Percentiles rank a stretch among this genome's conserved stretches.
These are phyloP conservation scores for Paralvinella palmiformis DNA, from an alignment of 1,140 invertebrate species.

Conservation along the genomic window DNA sequence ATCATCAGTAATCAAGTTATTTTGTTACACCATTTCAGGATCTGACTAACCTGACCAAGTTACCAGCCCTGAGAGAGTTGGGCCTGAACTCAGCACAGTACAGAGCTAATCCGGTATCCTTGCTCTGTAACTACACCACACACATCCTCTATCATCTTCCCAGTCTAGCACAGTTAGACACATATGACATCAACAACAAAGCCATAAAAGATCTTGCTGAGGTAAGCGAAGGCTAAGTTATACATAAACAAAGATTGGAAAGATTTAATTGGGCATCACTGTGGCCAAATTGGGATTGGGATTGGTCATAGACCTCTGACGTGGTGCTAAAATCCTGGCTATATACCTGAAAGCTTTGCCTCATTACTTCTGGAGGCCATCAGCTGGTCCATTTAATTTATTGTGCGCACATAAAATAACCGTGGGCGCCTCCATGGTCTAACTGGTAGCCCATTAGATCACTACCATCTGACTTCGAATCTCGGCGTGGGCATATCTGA, in stretches of 20 bases:
- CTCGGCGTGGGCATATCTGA: no score
- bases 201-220: constrained; percentile 42
- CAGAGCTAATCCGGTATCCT: constrained; percentile 35
- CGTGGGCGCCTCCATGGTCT: no score
- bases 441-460: no score
- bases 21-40: constrained; percentile 42
- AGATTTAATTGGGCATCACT: neutral
- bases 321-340: no score
- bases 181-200: constrained; percentile 38
- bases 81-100: constrained; percentile 45
- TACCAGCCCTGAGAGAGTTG: constrained; percentile 33
- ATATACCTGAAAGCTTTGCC: no score
- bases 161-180: constrained; percentile 38
- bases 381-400: no score
- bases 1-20: neutral
- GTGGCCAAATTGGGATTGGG: neutral
- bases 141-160: constrained; percentile 47
- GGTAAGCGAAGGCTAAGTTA: constrained; percentile 30
- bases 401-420: no score
- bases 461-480: no score
- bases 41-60: constrained; percentile 37
- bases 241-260: neutral
- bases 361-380: no score
- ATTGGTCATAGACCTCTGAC: no score
- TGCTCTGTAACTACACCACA: constrained; percentile 47